Evolutionary conservation across 1,140 invertebrate genomes (phyloP), one percentile per base, ranked within the genome.

Genomic region (Leptonema lineaticorne): DNA sequence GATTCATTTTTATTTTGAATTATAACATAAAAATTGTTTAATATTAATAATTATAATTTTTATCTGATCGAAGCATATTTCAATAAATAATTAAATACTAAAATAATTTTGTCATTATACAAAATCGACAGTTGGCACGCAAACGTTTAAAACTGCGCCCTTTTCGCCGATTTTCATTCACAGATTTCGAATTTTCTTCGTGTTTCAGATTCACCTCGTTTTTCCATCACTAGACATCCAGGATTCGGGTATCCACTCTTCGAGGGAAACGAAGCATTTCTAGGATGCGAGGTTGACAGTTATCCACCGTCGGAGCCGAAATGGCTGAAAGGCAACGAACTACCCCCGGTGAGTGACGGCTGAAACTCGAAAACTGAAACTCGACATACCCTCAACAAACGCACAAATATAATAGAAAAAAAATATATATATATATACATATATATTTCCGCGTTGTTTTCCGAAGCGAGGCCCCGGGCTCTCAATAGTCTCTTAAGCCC

Each of bases 231-330:
- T 66, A 85, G 92, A 72, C 86, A 89, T 76, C 91, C 92, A 67
- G 91, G 89, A 65, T 93, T 93, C 79, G 92, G 92, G 22, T 89
- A 89, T 79, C 91, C 90, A 3, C 84, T 93, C 63, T 81, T 88
- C 50, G 91, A 92, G 81, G 90, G 91, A 41, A 91, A 91, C 82
- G 84, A 89, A 45, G 89, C 92, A 72, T 90, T 89, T 60, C 78
- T 93, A 56, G 90, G 90, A 80, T 93, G 92, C 79, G 90, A 92
- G 74, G 90, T 93, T 71, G 91, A 93, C 79, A 90, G 91, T 67
- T 93, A 93, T 83, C 92, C 92, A 56, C 85, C 86, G 50, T 88
- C 89, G 33, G 82, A 83, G 20, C 90, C 91, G 27, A 83, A 88
- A 72, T 93, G 92, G 92, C 86, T 92, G 75, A 89, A 89, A 73